Evolutionary conservation across 2,888 invertebrate genomes (phyloP).

Genomic region (Hoplodrina ambigua): DNA sequence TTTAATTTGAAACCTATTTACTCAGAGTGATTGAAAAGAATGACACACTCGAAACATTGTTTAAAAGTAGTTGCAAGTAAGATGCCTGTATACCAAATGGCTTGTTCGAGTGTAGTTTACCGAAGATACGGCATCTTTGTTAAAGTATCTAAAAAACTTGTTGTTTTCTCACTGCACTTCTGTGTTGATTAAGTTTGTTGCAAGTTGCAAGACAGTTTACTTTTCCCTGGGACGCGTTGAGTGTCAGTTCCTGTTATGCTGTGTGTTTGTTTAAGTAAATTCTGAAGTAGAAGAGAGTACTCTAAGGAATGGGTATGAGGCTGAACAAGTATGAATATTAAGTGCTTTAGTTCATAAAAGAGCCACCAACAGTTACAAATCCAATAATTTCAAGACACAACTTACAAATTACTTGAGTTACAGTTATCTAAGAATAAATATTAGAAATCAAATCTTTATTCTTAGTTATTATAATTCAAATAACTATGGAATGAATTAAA

Average conservation of each 20-base stretch:
- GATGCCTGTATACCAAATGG: no score
- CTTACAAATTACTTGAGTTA: no score
- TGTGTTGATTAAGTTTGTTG: constrained; percentile 46
- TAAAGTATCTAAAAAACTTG: constrained; percentile 18
- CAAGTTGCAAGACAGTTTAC: constrained; percentile 33
- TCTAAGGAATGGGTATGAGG: not conserved
- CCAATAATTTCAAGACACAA: no score
- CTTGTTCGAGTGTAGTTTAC: not conserved
- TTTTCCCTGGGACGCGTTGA: constrained; percentile 19
- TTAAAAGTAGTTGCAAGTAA: no score
- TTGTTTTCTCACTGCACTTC: constrained; percentile 34
- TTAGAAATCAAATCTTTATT: no score
- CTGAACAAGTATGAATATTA: not conserved
- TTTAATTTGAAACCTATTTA: no score
- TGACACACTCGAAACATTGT: no score
- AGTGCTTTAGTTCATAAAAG: not conserved
- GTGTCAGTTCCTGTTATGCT: constrained; percentile 13
- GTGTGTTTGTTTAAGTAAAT: constrained; percentile 7
- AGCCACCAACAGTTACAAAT: no score
- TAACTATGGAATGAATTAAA: no score
- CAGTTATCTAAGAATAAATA: no score
- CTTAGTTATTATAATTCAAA: no score
- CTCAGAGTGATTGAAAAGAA: no score
- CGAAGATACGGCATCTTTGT: constrained; percentile 17
- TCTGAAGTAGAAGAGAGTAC: constrained; percentile 9